These are phyloP conservation scores for Serrognathus titanus DNA, from an alignment of 2,888 invertebrate species.

Conservation along the genomic window DNA sequence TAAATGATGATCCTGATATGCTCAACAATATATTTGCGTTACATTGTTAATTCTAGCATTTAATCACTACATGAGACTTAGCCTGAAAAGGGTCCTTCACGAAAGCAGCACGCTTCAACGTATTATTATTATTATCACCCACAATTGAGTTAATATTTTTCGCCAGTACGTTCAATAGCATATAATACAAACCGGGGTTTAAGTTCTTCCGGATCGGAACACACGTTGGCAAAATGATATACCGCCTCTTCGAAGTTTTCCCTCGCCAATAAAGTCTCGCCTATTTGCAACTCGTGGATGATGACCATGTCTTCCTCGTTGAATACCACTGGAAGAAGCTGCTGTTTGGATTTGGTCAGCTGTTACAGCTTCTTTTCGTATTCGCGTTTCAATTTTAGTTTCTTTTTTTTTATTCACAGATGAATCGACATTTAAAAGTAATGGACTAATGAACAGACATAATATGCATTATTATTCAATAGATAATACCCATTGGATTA, in stretches of 20 bases:
- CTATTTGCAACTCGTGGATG: conserved; percentile 29
- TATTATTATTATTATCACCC: not conserved
- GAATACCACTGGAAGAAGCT: conserved; percentile 5
- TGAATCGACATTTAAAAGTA: no score
- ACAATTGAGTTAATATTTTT: conserved; percentile 15
- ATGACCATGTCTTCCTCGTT: conserved; percentile 23
- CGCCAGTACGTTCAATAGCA: conserved; percentile 23
- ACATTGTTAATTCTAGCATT: no score
- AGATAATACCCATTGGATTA: no score
- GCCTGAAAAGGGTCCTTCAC: no score
- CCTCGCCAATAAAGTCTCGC: conserved; percentile 28
- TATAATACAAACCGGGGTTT: conserved; percentile 24
- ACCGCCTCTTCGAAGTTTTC: conserved; percentile 27
- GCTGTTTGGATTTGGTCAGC: conserved; percentile 4
- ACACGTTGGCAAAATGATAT: conserved; percentile 31
- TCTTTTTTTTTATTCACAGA: no score
- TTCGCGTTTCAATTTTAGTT: conserved; percentile 11
- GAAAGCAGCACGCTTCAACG: no score
- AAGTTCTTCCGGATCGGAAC: conserved; percentile 29
- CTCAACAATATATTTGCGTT: no score
- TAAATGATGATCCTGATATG: no score
- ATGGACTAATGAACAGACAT: no score
- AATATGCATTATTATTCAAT: no score
- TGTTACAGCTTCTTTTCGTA: conserved; percentile 15
- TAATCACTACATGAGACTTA: no score